Percentiles rank a stretch among this genome's conserved stretches.
phyloP scores from a whole-genome alignment of 2,888 invertebrate species.

The Lutraria lutraria region DNA sequence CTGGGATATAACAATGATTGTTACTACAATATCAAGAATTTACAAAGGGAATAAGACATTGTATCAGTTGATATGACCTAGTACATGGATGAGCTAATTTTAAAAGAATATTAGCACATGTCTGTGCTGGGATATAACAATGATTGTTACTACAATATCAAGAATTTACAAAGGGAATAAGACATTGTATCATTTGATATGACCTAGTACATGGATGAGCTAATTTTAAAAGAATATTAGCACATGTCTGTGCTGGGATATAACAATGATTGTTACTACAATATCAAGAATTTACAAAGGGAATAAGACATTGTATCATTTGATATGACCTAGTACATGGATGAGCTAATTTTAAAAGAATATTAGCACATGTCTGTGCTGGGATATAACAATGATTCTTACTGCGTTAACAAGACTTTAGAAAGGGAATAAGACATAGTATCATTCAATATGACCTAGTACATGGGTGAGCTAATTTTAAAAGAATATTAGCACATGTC shows the following conservation, averaged over 20 bases:
- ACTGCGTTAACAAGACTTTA: neutral
- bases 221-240: conserved; percentile 37
- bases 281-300: neutral
- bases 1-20: conserved; percentile 12
- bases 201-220: conserved; percentile 38
- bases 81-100: neutral
- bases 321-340: neutral
- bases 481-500: conserved; percentile 43
- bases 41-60: neutral
- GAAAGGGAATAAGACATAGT: neutral
- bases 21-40: neutral
- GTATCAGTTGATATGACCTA: neutral
- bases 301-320: neutral
- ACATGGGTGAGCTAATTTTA: neutral
- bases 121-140: conserved; percentile 24
- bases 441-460: neutral
- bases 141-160: neutral
- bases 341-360: neutral
- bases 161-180: neutral
- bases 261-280: neutral
- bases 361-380: conserved; percentile 52
- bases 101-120: conserved; percentile 42
- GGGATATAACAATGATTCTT: neutral
- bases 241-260: conserved; percentile 35
- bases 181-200: neutral